Conservation (phyloP, 2,113 vertebrate genomes). For the Zosterops borbonicus region DNA sequence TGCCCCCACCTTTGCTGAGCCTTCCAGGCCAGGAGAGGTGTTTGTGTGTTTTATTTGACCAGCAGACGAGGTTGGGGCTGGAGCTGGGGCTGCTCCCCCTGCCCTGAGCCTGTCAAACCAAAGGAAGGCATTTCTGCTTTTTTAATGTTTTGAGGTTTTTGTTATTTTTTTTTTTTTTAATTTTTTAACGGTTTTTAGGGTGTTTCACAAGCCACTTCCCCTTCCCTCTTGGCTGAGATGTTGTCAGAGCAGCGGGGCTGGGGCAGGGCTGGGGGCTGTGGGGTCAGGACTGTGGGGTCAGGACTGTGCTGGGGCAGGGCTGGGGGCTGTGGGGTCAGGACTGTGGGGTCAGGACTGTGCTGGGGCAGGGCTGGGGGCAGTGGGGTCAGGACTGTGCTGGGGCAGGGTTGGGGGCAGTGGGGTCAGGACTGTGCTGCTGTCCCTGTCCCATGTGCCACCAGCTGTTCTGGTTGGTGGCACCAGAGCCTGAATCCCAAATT, state of each 20-base stretch:
- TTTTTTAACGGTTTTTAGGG: no score
- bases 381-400: background rate
- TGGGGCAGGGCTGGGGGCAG: no score
- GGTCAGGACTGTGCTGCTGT: background rate
- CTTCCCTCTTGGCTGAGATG: no score
- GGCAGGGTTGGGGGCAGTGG: background rate
- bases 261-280: no score
- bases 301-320: no score
- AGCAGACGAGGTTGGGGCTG: rapidly evolving
- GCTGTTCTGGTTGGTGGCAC: background rate
- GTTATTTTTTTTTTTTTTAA: no score
- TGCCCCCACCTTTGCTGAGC: background rate
- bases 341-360: no score
- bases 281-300: no score
- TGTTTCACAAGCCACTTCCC: no score
- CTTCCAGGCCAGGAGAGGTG: background rate
- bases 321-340: no score
- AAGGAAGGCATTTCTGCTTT: background rate
- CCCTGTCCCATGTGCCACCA: rapidly evolving
- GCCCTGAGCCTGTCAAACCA: background rate
- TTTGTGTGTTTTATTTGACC: background rate
- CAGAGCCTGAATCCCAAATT: background rate
- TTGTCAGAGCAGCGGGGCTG: no score
- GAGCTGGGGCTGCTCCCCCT: background rate
- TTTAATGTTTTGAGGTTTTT: background rate